Evolutionary conservation across 2,888 invertebrate species (phyloP).

Genomic region (Cheilosia urbana): DNA sequence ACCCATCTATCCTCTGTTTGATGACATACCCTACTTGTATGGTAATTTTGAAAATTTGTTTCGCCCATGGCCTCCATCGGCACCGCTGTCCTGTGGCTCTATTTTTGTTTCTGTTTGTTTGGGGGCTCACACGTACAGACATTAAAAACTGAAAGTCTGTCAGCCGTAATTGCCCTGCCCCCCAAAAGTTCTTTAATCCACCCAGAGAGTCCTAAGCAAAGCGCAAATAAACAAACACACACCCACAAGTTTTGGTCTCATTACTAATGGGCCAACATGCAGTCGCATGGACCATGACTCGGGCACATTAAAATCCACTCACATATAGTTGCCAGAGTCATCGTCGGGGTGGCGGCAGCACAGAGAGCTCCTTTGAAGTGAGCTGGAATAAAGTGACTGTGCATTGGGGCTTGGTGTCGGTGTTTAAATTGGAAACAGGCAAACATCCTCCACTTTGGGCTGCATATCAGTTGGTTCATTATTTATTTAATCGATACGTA

Average conservation of each 20-base stretch:
- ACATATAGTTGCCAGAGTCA: constrained; percentile 1
- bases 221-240: constrained; percentile 68
- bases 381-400: constrained; percentile 12
- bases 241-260: constrained; percentile 40
- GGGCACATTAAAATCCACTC: constrained; percentile 62
- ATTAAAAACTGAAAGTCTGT: constrained; percentile 52
- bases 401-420: constrained; percentile 63
- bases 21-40: constrained; percentile 22
- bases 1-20: neutral
- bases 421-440: constrained; percentile 62
- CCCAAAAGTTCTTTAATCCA: constrained; percentile 66
- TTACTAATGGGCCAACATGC: constrained; percentile 53
- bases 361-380: constrained; percentile 41
- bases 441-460: constrained; percentile 54
- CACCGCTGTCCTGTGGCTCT: constrained; percentile 2
- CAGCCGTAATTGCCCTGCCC: constrained; percentile 51
- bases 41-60: constrained; percentile 42
- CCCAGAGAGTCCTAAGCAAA: constrained; percentile 56
- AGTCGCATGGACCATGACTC: constrained; percentile 63
- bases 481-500: constrained; percentile 38
- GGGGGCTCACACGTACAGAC: neutral
- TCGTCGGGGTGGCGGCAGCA: neutral
- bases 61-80: constrained; percentile 24
- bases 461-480: constrained; percentile 56
- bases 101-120: constrained; percentile 6